Evolutionary conservation across 2,888 invertebrate genomes (phyloP).

Genomic region (Pherbina coryleti): DNA sequence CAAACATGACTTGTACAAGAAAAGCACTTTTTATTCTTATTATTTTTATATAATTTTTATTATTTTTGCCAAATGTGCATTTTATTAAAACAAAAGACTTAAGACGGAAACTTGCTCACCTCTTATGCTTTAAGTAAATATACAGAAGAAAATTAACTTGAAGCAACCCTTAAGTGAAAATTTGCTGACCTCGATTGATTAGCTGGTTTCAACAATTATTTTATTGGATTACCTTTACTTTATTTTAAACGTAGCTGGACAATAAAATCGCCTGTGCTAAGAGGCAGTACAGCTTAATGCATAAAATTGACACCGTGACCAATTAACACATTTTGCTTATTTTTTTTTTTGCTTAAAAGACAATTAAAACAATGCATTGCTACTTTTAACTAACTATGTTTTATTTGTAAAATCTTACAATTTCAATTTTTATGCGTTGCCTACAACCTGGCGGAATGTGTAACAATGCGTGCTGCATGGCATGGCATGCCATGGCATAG

Average conservation of each 20-base stretch:
- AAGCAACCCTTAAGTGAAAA: slow-evolving; percentile 7
- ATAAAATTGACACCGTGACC: slow-evolving; percentile 33
- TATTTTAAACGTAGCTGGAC: not conserved
- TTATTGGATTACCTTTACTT: not conserved
- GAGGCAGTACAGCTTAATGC: not conserved
- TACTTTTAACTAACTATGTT: not conserved
- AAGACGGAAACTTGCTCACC: no score
- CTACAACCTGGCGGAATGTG: not conserved
- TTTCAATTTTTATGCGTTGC: slow-evolving; percentile 9
- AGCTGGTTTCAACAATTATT: not conserved
- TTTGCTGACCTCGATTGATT: not conserved
- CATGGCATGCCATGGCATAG: not conserved
- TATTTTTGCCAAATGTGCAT: no score
- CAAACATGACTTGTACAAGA: no score
- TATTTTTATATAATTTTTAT: no score
- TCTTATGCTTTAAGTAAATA: no score
- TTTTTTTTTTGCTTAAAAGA: slow-evolving; percentile 3
- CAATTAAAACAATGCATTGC: slow-evolving; percentile 18
- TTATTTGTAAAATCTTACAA: not conserved
- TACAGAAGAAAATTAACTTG: no score
- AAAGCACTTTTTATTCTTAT: no score
- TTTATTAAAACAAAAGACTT: no score
- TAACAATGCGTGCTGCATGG: slow-evolving; percentile 21
- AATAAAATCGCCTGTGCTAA: not conserved
- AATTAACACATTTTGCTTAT: slow-evolving; percentile 19